A percentile compares a stretch with the other conserved stretches of the same genome.
Evolutionary conservation across 2,797 vertebrate species (phyloP).

Genomic region (Lacerta viridis): DNA sequence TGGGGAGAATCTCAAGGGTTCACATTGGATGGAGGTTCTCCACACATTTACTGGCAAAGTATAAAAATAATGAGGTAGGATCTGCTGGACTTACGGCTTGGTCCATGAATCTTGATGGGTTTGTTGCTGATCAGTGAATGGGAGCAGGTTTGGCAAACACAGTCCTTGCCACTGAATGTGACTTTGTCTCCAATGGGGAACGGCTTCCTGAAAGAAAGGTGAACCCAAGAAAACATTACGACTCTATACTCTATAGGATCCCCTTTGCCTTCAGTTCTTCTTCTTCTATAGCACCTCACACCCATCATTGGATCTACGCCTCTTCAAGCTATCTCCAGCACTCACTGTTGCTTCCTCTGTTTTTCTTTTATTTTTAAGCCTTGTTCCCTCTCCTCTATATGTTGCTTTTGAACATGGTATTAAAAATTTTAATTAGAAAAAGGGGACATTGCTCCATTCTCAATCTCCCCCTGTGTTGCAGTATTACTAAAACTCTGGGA

Average conservation of each 20-base stretch:
- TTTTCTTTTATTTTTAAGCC: not conserved
- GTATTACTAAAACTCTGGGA: too few species aligned
- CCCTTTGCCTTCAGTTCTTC: not conserved
- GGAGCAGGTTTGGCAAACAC: conserved; percentile 97
- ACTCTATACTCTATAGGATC: accelerated
- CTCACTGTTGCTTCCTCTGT: not conserved
- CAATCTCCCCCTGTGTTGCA: too few species aligned
- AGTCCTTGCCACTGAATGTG: conserved; percentile 97
- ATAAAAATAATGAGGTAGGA: accelerated
- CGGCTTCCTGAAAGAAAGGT: conserved; percentile 86
- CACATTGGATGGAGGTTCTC: too few species aligned
- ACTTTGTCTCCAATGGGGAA: conserved; percentile 99
- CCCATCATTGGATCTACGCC: not conserved
- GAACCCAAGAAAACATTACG: conserved; percentile 32
- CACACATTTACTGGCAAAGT: accelerated
- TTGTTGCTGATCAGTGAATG: conserved; percentile 91
- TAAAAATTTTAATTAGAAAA: too few species aligned
- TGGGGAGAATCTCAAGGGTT: too few species aligned
- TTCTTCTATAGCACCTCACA: not conserved
- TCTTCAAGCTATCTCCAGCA: not conserved
- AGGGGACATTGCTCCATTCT: too few species aligned
- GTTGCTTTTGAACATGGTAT: not conserved
- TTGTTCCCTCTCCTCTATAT: not conserved
- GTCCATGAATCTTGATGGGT: conserved; percentile 97
- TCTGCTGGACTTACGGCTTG: conserved; percentile 90